Evolutionary conservation across 1,140 invertebrate species (phyloP), one percentile per base, ranked within the genome.

Genomic region (Drosophila parvula): DNA sequence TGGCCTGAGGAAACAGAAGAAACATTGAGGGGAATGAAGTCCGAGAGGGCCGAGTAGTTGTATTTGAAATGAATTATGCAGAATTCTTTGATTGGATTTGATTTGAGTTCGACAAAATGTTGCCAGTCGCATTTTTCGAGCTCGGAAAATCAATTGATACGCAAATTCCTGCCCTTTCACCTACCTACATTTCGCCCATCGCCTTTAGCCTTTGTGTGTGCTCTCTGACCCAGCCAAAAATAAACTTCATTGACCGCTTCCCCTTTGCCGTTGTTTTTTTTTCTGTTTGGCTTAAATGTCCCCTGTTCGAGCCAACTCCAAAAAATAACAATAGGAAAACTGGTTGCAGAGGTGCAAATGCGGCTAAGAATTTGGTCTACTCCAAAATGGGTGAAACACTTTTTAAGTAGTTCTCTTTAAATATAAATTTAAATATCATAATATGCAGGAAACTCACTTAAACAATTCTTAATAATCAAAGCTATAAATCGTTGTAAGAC

Each of bases 141-240:
- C 53, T 63, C 14, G 45, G 43, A 82, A 82, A 82, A 82, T 82
- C 80, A 83, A 83, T 82, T 75, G 63, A 50, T 83, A 83, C 76
- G 70, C 80, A 82, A 82, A 83, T 83, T 41, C 50, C 36, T 55
- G 36, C 36, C 51, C 53, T 36, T 44, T 12, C 38, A n/a, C 28
- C 40, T 9, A 28, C 28, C 30, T n/a, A 32, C 30, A 40, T 28
- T 12, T 44, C 22, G 18, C n/a, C 22, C 22, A 22, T 22, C 30
- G 38, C 30, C 45, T 28, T 12, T 44, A 16, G 18, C n/a, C 47
- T 47, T 18, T 63, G 11, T 16, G n/a, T 50, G 28, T 63, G 47
- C 43, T 12, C 62, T 34, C n/a, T 75, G 73, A 75, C 73, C 71
- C 53, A 51, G 51, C 71, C 73, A 57, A 75, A 75, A 75, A 75